Evolutionary conservation across 1,140 invertebrate genomes (phyloP), one percentile per base, ranked within the genome.

Genomic region (Homarus americanus): DNA sequence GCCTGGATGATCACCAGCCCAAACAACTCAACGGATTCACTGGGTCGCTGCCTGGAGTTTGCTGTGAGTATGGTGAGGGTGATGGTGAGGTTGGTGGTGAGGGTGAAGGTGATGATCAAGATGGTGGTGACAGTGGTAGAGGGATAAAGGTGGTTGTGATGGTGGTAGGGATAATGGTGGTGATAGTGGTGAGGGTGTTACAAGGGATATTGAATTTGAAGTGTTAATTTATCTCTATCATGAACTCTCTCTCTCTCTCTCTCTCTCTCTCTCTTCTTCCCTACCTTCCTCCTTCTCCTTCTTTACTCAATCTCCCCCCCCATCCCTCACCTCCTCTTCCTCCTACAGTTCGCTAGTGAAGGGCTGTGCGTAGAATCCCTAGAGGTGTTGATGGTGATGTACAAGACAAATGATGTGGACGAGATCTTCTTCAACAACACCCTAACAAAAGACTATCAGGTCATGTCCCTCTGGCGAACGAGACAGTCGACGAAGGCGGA

Each of bases 1-100:
- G 44, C 85, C 10, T 87, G 85, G 85, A 53, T 87, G 49, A 15
- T 66, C 28, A 87, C 85, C 12, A n/a, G 32, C 24, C 75, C 75
- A 0, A 32, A 1, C 49, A 7, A 40, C 49, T n/a, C 24, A 12
- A 87, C 85, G 0, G 85, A 75, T 0, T 15, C 85, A 1, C 32
- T 10, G 28, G 85, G 85, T 7, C n/a, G 53, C 17, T 87, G 85
- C 36, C n/a, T 87, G 20, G 12, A 34, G 10, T 87, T 87, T 36
- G 41, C 73, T 15, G 85, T 87, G n/a, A 87, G 75, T 53, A 28
- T 4, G 1, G 28, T 63, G 58, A 9, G 12, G 78, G 10, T 80
- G 40, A n/a, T 83, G 15, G 58, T 38, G n/a, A n/a, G n/a, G n/a
- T n/a, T n/a, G n/a, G n/a, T n/a, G n/a, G n/a, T n/a, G n/a, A n/a